Evolutionary conservation across 1,140 invertebrate species (phyloP).

Genomic region (Drosophila yakuba): DNA sequence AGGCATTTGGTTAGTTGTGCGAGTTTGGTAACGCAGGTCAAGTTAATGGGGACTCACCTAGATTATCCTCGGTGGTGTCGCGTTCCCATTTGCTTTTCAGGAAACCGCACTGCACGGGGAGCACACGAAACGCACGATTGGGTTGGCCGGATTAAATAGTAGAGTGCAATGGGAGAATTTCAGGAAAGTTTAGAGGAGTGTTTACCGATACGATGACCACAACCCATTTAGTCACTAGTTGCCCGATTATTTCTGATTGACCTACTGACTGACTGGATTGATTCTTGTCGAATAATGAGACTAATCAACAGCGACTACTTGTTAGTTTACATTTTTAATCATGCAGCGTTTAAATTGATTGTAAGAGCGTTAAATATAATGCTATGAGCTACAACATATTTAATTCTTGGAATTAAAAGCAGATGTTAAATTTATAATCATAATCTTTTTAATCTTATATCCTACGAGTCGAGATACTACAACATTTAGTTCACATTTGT

Average conservation of each 20-base stretch:
- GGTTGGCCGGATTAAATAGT: slow-evolving; percentile 9
- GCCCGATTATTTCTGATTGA: background rate
- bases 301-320: background rate
- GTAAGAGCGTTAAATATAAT: too few relatives aligned
- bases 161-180: slow-evolving; percentile 29
- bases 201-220: background rate
- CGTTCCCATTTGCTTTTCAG: slow-evolving; percentile 84
- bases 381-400: too few relatives aligned
- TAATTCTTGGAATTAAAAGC: too few relatives aligned
- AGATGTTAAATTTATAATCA: too few relatives aligned
- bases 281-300: background rate
- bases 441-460: too few relatives aligned
- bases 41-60: slow-evolving; percentile 64
- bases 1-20: background rate
- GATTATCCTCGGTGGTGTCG: slow-evolving; percentile 74
- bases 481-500: too few relatives aligned
- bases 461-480: too few relatives aligned
- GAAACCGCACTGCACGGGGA: slow-evolving; percentile 67
- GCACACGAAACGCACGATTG: slow-evolving; percentile 30
- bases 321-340: too few relatives aligned
- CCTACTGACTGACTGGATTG: slow-evolving; percentile 16
- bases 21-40: background rate
- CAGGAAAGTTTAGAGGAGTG: slow-evolving; percentile 6
- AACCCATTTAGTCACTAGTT: background rate
- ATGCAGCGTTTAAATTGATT: too few relatives aligned